Evolutionary conservation across 2,888 invertebrate species (phyloP).

Genomic region (Polyommatus iphigenia): DNA sequence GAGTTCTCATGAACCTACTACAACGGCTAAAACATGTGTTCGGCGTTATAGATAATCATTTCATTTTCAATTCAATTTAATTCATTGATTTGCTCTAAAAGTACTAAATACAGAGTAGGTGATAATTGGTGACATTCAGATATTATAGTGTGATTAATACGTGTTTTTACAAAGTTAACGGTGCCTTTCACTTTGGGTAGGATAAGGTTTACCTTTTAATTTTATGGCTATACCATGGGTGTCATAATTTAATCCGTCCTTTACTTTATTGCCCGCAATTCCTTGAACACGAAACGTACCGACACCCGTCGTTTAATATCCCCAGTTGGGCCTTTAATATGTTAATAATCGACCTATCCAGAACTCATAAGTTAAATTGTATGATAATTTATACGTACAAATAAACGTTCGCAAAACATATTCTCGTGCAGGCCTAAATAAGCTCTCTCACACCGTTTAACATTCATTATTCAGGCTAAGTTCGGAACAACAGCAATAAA

Average conservation of each 20-base stretch:
- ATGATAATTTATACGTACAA: constrained; percentile 21
- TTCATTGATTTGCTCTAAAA: no score
- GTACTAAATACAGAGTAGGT: no score
- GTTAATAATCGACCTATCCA: constrained; percentile 20
- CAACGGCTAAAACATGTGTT: no score
- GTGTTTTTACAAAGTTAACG: no score
- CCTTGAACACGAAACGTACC: neutral
- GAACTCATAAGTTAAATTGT: constrained; percentile 19
- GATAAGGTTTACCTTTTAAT: neutral
- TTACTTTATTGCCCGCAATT: constrained; percentile 2
- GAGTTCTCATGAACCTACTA: no score
- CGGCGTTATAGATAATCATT: no score
- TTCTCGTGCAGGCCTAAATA: constrained; percentile 13
- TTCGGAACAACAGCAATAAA: constrained; percentile 5
- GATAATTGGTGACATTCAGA: no score
- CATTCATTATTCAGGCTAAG: constrained; percentile 18
- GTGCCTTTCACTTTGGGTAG: no score
- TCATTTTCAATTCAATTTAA: no score
- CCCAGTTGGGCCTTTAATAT: constrained; percentile 17
- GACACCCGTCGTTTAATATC: neutral
- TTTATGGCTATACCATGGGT: neutral
- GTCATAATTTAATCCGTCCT: neutral
- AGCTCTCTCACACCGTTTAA: constrained; percentile 24
- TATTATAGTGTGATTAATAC: no score
- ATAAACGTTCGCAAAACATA: constrained; percentile 5